Percentiles rank a stretch among this genome's conserved stretches.
phyloP scores from a whole-genome alignment of 53 echinoderm and acorn worm species.

The Zoroaster sp. region DNA sequence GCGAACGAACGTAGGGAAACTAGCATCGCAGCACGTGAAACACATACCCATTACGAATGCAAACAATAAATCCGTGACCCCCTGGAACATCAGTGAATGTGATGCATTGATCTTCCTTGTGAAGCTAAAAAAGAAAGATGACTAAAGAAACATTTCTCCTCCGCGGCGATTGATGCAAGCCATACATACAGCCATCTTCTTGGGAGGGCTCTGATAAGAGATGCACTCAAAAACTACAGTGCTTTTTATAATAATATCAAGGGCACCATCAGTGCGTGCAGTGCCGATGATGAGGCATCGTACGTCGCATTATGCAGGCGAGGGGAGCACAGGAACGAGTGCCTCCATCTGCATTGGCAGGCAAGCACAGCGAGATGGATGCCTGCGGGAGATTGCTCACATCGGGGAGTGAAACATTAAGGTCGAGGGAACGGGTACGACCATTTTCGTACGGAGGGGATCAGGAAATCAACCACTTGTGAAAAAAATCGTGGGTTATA shows the following conservation, averaged over 20 bases:
- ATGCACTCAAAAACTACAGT: not conserved
- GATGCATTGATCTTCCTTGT: not conserved
- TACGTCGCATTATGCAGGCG: not conserved
- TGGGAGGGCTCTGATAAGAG: not conserved
- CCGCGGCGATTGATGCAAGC: not conserved
- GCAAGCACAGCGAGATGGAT: not conserved
- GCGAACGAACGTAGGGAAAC: not conserved
- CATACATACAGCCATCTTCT: not conserved
- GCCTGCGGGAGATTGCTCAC: not conserved
- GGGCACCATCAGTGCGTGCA: not conserved
- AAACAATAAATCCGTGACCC: not conserved
- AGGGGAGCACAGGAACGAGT: not conserved
- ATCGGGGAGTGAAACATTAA: constrained; percentile 41
- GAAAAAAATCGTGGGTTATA: constrained; percentile 18
- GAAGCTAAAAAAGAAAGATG: not conserved
- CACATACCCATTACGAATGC: not conserved
- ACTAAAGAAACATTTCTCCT: not conserved
- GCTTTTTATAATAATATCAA: not conserved
- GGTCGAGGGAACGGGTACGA: constrained; percentile 16
- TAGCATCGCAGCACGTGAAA: constrained; percentile 16
- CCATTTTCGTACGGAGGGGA: constrained; percentile 17
- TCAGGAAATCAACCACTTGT: constrained; percentile 24
- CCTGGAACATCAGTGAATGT: not conserved
- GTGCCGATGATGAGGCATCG: not conserved
- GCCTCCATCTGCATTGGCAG: not conserved